Base-by-base conservation (phyloP, 2,888 invertebrate species). In the Epistrophe grossulariae region DNA sequence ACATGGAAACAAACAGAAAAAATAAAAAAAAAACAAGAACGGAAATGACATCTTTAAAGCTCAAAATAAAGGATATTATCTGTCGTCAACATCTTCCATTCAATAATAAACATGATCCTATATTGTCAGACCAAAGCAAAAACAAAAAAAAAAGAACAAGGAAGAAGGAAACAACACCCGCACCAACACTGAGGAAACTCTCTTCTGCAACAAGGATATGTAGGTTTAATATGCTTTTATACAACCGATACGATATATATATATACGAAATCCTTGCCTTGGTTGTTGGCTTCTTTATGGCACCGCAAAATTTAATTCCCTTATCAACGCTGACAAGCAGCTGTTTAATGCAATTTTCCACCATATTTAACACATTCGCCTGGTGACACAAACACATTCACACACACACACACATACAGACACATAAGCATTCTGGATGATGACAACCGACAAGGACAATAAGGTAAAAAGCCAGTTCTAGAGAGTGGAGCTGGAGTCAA, bases 281-380 rank as follows among this genome's bases (percentile, higher is more conserved):
- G 17, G 62, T 15, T 24, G 28, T 62, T 83, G 81, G 84, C 88
- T 89, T 89, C 89, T 89, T 89, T 89, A 89, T 90, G 90, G 91
- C 91, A 91, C 92, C 92, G 90, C 92, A 92, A 90, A 92, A 91
- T 92, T 91, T 92, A 92, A 92, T 92, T 92, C 92, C 91, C 92
- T 92, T 92, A 92, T 92, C 92, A 91, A 91, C 91, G 91, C 91
- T 92, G 92, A 92, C 92, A 92, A 91, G 92, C 91, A 90, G 90
- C 91, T 91, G 91, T 91, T 92, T 92, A 91, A 92, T 92, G 92
- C 92, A 92, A 92, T 92, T 92, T 92, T 91, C 91, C 91, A 89
- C 90, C 90, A 90, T 91, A 92, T 92, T 92, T 91, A 92, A 91
- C 92, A 89, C 88, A 90, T 91, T 80, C 15, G 79, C 83, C 79